These are phyloP conservation scores for Asobara japonica DNA, from an alignment of 1,140 invertebrate genomes.

Conservation along the genomic window DNA sequence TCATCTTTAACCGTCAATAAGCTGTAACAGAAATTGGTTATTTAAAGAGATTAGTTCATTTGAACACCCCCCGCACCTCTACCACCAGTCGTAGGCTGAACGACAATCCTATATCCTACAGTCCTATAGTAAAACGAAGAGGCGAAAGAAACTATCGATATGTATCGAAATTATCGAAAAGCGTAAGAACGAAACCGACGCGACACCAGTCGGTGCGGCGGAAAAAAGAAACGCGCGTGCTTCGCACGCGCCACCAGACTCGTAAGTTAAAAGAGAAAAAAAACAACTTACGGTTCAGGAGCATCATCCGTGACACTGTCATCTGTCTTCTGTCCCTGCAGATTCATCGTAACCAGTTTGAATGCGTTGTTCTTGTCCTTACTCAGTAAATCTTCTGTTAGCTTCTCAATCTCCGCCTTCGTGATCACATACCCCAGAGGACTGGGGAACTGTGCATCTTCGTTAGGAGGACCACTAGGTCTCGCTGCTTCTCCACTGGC, in stretches of 20 bases:
- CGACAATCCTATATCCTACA: too few relatives aligned
- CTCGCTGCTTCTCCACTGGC: slow-evolving; percentile 4
- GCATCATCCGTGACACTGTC: slow-evolving; percentile 60
- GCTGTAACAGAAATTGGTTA: slow-evolving; percentile 44
- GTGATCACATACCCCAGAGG: slow-evolving; percentile 53
- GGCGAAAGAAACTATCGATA: too few relatives aligned
- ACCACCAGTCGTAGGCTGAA: too few relatives aligned
- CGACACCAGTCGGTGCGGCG: too few relatives aligned
- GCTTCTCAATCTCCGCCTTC: slow-evolving; percentile 59
- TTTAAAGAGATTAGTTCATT: background rate
- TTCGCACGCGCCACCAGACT: too few relatives aligned
- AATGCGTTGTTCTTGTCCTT: slow-evolving; percentile 65
- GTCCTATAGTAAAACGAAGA: too few relatives aligned
- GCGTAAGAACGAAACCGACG: too few relatives aligned
- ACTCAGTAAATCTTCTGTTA: slow-evolving; percentile 59
- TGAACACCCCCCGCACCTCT: too few relatives aligned
- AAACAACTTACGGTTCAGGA: slow-evolving; percentile 57
- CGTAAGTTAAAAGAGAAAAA: slow-evolving; percentile 18
- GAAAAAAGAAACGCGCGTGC: too few relatives aligned
- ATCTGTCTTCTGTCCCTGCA: slow-evolving; percentile 63
- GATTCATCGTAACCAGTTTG: slow-evolving; percentile 60
- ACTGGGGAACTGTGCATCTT: slow-evolving; percentile 43
- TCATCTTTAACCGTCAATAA: slow-evolving; percentile 56
- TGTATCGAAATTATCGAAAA: too few relatives aligned
- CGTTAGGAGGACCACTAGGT: background rate